These are phyloP conservation scores for Boleophthalmus pectinirostris DNA, from an alignment of 2,113 vertebrate genomes.

Conservation along the genomic window DNA sequence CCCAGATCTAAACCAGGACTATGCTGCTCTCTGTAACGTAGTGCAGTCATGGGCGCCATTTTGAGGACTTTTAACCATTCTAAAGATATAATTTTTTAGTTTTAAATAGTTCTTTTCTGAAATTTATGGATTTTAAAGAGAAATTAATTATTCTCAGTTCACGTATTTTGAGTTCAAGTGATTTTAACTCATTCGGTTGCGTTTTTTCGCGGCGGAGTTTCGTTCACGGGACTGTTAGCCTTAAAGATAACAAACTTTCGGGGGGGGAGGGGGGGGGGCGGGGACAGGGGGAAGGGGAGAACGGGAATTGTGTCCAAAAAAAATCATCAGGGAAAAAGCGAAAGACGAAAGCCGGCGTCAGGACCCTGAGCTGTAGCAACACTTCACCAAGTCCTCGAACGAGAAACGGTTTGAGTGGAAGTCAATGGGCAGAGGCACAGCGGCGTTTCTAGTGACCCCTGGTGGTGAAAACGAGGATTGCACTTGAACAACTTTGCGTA, in stretches of 20 bases:
- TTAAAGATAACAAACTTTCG: conserved; percentile 81
- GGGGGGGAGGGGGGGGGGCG: conserved; percentile 43
- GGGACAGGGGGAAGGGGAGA: conserved; percentile 35
- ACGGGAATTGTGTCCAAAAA: conserved; percentile 56
- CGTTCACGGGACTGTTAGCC: conserved; percentile 88
- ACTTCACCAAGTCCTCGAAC: not conserved
- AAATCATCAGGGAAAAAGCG: conserved; percentile 66
- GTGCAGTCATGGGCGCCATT: no score
- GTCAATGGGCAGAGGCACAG: not conserved
- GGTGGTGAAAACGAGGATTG: not conserved
- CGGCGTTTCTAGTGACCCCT: not conserved
- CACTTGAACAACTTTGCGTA: not conserved
- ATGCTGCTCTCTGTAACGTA: no score
- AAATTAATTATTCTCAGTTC: not conserved
- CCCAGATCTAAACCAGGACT: no score
- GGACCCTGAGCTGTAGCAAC: conserved; percentile 36
- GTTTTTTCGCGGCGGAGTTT: not conserved
- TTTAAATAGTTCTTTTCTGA: no score
- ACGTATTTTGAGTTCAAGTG: not conserved
- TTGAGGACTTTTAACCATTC: no score
- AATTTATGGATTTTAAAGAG: no score
- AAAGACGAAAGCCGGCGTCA: conserved; percentile 68
- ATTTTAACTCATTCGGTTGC: not conserved
- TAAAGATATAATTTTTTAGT: no score
- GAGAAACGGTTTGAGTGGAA: not conserved